Conservation (phyloP, 2,113 vertebrate genomes). For the Eurystomus gularis region DNA sequence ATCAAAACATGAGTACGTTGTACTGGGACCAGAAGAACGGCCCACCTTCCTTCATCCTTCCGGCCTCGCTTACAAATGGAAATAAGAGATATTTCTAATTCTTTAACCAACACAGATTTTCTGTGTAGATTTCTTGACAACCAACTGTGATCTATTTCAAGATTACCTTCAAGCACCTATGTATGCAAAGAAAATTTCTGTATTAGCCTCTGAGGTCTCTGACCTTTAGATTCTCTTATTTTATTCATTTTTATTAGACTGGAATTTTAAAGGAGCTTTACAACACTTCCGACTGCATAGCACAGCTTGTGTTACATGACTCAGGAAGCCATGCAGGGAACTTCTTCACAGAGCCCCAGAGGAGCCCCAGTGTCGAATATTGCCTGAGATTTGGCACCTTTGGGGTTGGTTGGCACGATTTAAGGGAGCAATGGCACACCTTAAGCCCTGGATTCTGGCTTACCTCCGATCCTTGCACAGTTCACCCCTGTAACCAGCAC, state of each 20-base stretch:
- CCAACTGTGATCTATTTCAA: background rate
- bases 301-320: background rate
- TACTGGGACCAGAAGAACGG: background rate
- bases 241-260: background rate
- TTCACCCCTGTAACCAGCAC: background rate
- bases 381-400: background rate
- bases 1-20: background rate
- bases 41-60: background rate
- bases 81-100: background rate
- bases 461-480: accelerated
- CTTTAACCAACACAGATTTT: background rate
- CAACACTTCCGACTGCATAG: background rate
- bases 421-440: background rate
- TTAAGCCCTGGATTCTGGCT: background rate
- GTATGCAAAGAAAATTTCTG: background rate
- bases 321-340: background rate
- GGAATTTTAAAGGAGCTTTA: background rate
- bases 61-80: background rate
- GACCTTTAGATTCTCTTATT: background rate
- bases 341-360: background rate
- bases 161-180: background rate
- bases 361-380: background rate
- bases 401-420: background rate
- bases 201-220: background rate
- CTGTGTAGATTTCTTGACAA: background rate